Percentiles rank a stretch among this genome's conserved stretches.
phyloP scores from a whole-genome alignment of 2,113 vertebrate genomes.

The Gasterosteus aculeatus region DNA sequence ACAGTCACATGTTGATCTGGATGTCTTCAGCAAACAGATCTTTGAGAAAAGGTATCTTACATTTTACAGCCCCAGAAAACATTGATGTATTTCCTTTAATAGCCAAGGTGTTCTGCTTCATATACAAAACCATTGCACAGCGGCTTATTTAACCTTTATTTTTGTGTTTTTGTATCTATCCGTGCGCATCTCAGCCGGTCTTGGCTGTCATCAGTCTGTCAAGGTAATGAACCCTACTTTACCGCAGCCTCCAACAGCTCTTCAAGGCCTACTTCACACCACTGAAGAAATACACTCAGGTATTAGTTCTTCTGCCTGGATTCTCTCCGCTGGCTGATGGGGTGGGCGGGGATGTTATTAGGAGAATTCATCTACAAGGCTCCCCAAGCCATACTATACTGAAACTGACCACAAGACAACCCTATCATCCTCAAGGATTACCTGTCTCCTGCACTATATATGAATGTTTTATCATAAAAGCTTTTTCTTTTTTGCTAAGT shows the following conservation, averaged over 20 bases:
- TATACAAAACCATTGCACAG: background rate
- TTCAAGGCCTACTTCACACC: slow-evolving; percentile 73
- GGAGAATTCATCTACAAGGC: slow-evolving; percentile 69
- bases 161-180: background rate
- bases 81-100: background rate
- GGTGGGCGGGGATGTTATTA: slow-evolving; percentile 73
- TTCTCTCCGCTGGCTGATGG: slow-evolving; percentile 59
- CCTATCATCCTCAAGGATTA: slow-evolving; percentile 76
- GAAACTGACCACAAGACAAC: slow-evolving; percentile 81
- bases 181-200: slow-evolving; percentile 26
- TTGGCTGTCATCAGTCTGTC: slow-evolving; percentile 64
- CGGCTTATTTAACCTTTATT: slow-evolving; percentile 27
- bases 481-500: slow-evolving; percentile 85
- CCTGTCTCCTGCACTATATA: slow-evolving; percentile 80
- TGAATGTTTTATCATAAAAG: slow-evolving; percentile 87
- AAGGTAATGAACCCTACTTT: slow-evolving; percentile 71
- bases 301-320: slow-evolving; percentile 69
- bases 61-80: background rate
- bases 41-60: slow-evolving; percentile 7
- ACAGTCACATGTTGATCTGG: background rate
- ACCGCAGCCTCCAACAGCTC: slow-evolving; percentile 71
- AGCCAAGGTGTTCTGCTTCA: slow-evolving; percentile 4
- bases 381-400: slow-evolving; percentile 69
- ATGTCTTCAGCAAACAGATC: background rate
- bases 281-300: slow-evolving; percentile 68